Percentiles rank a stretch among this genome's conserved stretches.
These are phyloP conservation scores for Amiota mariae DNA, from an alignment of 2,888 invertebrate species.

Conservation along the genomic window DNA sequence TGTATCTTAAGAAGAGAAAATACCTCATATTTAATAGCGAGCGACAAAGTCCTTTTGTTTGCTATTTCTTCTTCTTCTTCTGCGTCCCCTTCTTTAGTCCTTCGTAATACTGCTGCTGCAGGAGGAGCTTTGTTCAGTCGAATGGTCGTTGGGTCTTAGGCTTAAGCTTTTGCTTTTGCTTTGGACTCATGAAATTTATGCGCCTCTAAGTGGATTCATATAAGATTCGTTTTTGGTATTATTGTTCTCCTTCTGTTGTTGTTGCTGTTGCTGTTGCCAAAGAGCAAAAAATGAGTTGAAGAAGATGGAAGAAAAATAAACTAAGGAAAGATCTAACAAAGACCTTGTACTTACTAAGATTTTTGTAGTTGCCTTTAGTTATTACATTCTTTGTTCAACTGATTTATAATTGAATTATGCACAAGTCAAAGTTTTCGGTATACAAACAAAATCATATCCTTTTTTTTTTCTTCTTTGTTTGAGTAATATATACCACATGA, in stretches of 20 bases:
- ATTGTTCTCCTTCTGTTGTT: background rate
- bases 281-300: background rate
- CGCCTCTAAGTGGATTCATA: slow-evolving; percentile 62
- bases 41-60: slow-evolving; percentile 63
- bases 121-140: background rate
- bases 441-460: too few species aligned
- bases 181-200: slow-evolving; percentile 60
- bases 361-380: background rate
- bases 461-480: too few species aligned
- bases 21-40: slow-evolving; percentile 46
- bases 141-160: background rate
- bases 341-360: background rate
- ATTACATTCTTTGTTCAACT: background rate
- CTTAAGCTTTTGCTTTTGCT: slow-evolving; percentile 53
- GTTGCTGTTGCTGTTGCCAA: slow-evolving; percentile 5
- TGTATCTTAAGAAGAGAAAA: too few species aligned
- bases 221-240: slow-evolving; percentile 39
- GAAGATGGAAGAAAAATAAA: too few species aligned
- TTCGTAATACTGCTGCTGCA: background rate
- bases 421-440: background rate
- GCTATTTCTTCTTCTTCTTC: slow-evolving; percentile 27
- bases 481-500: too few species aligned
- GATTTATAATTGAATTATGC: slow-evolving; percentile 14
- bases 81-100: background rate
- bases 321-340: too few species aligned